Conservation (phyloP, 2,113 vertebrate genomes). For the Hydrochoerus hydrochaeris region DNA sequence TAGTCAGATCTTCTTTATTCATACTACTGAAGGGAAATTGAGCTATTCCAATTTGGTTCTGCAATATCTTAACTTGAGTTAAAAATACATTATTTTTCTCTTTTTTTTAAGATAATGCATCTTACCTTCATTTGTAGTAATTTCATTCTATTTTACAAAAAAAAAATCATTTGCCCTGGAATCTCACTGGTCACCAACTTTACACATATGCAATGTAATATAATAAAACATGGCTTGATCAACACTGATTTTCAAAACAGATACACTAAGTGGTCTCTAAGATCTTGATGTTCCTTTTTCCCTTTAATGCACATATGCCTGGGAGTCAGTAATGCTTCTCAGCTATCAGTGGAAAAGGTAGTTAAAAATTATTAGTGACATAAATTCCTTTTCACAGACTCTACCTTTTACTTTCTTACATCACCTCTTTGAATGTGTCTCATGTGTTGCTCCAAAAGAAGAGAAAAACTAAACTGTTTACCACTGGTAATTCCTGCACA, state of each 20-base stretch:
- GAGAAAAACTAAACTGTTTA: conserved; percentile 69
- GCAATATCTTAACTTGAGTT: not conserved
- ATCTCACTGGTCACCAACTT: conserved; percentile 15
- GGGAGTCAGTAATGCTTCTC: conserved; percentile 14
- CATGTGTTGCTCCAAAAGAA: conserved; percentile 66
- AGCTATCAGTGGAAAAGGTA: not conserved
- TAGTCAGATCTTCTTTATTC: not conserved
- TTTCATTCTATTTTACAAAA: conserved; percentile 42
- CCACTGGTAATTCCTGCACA: conserved; percentile 45
- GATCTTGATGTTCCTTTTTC: conserved; percentile 22
- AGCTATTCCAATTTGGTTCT: conserved; percentile 10
- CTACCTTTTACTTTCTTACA: conserved; percentile 44
- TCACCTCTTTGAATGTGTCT: conserved; percentile 39
- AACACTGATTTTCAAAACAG: not conserved
- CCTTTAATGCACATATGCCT: not conserved
- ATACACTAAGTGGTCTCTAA: not conserved
- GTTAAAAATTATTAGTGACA: conserved; percentile 37
- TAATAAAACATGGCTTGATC: not conserved
- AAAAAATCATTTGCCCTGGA: not conserved
- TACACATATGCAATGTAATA: not conserved
- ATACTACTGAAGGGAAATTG: not conserved
- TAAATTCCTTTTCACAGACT: conserved; percentile 32
- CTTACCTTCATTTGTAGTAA: conserved; percentile 29
- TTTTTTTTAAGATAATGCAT: not conserved
- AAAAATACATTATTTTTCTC: not conserved